A percentile compares a stretch with the other conserved stretches of the same genome.
These are phyloP conservation scores for Heliocidaris erythrogramma DNA, from an alignment of 35 echinoderm and acorn worm species.

Conservation along the genomic window DNA sequence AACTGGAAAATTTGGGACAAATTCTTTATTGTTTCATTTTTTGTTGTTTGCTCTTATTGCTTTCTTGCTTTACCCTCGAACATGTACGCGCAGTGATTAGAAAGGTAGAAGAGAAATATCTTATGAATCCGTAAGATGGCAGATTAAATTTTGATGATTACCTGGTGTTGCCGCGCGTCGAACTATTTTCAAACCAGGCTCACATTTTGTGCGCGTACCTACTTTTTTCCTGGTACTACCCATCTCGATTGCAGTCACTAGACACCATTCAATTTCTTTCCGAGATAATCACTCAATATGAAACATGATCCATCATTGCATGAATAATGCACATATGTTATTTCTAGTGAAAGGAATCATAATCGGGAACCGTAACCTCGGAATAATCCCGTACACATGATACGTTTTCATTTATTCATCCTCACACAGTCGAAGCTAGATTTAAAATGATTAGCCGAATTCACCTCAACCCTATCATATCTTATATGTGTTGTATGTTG, in stretches of 20 bases:
- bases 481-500: background rate
- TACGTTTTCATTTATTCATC: slow-evolving; percentile 5
- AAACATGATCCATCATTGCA: background rate
- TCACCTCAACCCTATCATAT: background rate
- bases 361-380: background rate
- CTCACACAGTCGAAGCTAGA: background rate
- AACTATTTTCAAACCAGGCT: background rate
- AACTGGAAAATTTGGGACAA: no score
- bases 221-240: background rate
- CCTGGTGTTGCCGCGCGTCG: background rate
- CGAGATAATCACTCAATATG: background rate
- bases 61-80: background rate
- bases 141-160: background rate
- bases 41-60: background rate
- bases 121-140: background rate
- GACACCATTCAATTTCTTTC: background rate
- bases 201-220: background rate
- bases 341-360: background rate
- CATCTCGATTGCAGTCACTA: background rate
- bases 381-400: background rate
- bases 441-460: background rate
- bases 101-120: no score
- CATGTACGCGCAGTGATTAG: background rate
- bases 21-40: no score
- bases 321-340: slow-evolving; percentile 5